Evolutionary conservation across 2,888 invertebrate genomes (phyloP).

Genomic region (Parthenolecanium corni): DNA sequence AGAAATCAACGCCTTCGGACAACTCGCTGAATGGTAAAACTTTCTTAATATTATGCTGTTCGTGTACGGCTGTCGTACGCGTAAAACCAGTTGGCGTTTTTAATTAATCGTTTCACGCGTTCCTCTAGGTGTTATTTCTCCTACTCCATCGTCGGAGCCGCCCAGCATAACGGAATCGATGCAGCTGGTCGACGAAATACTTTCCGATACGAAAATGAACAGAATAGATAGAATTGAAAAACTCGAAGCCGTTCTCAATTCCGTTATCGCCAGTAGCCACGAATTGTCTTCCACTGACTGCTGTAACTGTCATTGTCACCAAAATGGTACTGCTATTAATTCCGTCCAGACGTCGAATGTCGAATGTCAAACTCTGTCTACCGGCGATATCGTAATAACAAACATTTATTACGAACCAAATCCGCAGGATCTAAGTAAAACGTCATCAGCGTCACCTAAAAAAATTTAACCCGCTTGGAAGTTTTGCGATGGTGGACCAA

Average conservation of each 20-base stretch:
- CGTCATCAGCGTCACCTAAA: not conserved
- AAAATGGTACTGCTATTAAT: slow-evolving; percentile 43
- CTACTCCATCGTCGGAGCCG: slow-evolving; percentile 47
- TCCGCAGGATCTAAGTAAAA: not conserved
- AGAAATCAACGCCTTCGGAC: slow-evolving; percentile 50
- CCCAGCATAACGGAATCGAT: slow-evolving; percentile 77
- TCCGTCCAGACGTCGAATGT: slow-evolving; percentile 42
- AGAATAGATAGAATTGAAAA: slow-evolving; percentile 74
- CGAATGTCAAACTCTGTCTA: slow-evolving; percentile 74
- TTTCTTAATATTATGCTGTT: not conserved
- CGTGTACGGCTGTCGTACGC: too few relatives aligned
- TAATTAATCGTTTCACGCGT: too few relatives aligned
- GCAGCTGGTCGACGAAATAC: slow-evolving; percentile 76
- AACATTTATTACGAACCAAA: slow-evolving; percentile 57
- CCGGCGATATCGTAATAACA: slow-evolving; percentile 84
- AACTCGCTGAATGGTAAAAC: slow-evolving; percentile 30
- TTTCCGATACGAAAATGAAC: slow-evolving; percentile 71
- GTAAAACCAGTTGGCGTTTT: too few relatives aligned
- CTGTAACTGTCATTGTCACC: slow-evolving; percentile 17
- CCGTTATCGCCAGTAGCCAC: slow-evolving; percentile 8
- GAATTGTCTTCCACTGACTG: slow-evolving; percentile 3
- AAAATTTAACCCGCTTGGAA: not conserved
- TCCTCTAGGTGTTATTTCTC: slow-evolving; percentile 15
- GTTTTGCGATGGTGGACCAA: too few relatives aligned
- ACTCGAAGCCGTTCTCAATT: slow-evolving; percentile 64